Percentiles rank a stretch among this genome's conserved stretches.
These are phyloP conservation scores for Volucella inanis DNA, from an alignment of 2,888 invertebrate genomes.

Conservation along the genomic window DNA sequence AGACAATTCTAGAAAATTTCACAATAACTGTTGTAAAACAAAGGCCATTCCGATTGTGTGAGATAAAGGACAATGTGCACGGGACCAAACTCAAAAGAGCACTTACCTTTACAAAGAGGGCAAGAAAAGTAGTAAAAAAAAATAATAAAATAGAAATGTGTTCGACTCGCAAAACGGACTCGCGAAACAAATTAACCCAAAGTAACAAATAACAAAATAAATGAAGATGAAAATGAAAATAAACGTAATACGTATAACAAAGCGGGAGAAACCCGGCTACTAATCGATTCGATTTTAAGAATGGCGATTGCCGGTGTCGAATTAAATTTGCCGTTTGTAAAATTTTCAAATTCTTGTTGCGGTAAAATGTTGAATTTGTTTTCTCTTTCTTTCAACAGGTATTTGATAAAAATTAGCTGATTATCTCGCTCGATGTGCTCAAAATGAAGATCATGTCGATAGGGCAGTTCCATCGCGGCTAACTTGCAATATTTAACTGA, in stretches of 20 bases:
- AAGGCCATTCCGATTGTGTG: slow-evolving; percentile 2
- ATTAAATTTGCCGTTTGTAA: slow-evolving; percentile 44
- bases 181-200: too few species aligned
- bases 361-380: slow-evolving; percentile 18
- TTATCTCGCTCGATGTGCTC: slow-evolving; percentile 17
- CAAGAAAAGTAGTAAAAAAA: not conserved
- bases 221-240: not conserved
- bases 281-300: not conserved
- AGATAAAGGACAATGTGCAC: not conserved
- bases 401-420: not conserved
- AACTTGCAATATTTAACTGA: not conserved
- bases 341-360: slow-evolving; percentile 54
- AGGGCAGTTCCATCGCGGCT: not conserved
- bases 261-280: not conserved
- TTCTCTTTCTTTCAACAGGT: slow-evolving; percentile 20
- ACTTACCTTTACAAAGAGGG: not conserved
- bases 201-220: not conserved
- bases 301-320: slow-evolving; percentile 23
- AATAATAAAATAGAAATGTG: not conserved
- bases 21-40: slow-evolving; percentile 55
- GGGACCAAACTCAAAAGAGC: not conserved
- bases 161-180: not conserved
- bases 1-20: slow-evolving; percentile 37
- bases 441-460: not conserved
- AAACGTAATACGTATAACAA: slow-evolving; percentile 8